Percentiles rank a stretch among this genome's conserved stretches.
These are phyloP conservation scores for Etheostoma perlongum DNA, from an alignment of 2,797 vertebrate genomes.

Conservation along the genomic window DNA sequence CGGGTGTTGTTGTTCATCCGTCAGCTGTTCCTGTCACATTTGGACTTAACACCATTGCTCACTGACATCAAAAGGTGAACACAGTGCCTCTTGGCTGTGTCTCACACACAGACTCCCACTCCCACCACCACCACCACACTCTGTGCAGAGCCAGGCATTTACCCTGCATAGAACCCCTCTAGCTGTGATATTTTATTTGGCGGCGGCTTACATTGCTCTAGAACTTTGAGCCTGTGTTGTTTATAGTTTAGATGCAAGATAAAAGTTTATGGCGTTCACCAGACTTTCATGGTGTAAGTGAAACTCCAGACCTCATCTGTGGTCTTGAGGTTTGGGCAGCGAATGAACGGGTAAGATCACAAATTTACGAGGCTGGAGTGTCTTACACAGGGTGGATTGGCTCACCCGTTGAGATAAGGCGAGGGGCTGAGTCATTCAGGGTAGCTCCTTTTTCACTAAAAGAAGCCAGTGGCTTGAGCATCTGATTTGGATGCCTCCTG, in stretches of 20 bases:
- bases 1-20: conserved; percentile 19
- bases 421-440: neutral
- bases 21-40: conserved; percentile 14
- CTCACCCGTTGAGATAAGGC: neutral
- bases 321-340: neutral
- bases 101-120: neutral
- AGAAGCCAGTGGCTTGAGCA: neutral
- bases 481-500: neutral
- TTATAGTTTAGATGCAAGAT: neutral
- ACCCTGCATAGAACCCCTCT: conserved; percentile 16
- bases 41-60: neutral
- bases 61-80: conserved; percentile 22
- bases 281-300: neutral
- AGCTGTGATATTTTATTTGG: conserved; percentile 58
- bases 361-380: neutral
- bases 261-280: neutral
- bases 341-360: neutral
- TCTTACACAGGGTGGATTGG: neutral
- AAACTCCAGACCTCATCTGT: neutral
- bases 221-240: neutral
- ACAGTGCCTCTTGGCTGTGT: conserved; percentile 1
- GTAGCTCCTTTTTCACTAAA: neutral
- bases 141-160: conserved; percentile 14
- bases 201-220: neutral
- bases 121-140: conserved; percentile 6